These are phyloP conservation scores for Rhyacophila evoluta DNA, from an alignment of 2,888 invertebrate species.

Conservation along the genomic window DNA sequence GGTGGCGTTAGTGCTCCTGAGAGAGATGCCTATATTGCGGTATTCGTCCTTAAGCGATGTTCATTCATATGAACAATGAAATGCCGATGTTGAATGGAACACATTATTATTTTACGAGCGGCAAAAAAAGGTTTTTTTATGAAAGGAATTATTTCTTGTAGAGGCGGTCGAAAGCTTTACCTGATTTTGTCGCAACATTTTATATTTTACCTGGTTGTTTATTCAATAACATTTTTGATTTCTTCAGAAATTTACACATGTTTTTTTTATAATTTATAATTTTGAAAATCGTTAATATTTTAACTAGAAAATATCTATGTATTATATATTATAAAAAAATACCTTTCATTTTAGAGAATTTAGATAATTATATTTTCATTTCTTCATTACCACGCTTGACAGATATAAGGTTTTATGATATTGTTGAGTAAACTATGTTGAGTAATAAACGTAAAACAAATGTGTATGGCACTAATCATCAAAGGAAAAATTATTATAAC, in stretches of 20 bases:
- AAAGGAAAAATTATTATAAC: too few species aligned
- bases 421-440: too few species aligned
- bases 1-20: not conserved
- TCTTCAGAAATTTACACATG: not conserved
- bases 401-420: too few species aligned
- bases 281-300: too few species aligned
- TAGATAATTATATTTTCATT: too few species aligned
- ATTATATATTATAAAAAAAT: too few species aligned
- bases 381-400: too few species aligned
- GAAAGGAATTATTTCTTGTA: constrained; percentile 34
- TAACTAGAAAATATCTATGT: too few species aligned
- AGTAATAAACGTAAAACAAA: too few species aligned
- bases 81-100: constrained; percentile 48
- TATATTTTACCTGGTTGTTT: not conserved
- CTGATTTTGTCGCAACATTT: not conserved
- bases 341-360: too few species aligned
- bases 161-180: constrained; percentile 42
- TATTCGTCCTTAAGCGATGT: constrained; percentile 4
- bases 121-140: constrained; percentile 37
- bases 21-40: not conserved
- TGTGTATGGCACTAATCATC: too few species aligned
- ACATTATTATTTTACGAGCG: constrained; percentile 52
- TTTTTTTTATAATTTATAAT: too few species aligned
- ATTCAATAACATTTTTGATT: not conserved
- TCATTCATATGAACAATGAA: constrained; percentile 46